Conservation (phyloP, 2,797 vertebrate genomes). For the Liasis olivaceus region DNA sequence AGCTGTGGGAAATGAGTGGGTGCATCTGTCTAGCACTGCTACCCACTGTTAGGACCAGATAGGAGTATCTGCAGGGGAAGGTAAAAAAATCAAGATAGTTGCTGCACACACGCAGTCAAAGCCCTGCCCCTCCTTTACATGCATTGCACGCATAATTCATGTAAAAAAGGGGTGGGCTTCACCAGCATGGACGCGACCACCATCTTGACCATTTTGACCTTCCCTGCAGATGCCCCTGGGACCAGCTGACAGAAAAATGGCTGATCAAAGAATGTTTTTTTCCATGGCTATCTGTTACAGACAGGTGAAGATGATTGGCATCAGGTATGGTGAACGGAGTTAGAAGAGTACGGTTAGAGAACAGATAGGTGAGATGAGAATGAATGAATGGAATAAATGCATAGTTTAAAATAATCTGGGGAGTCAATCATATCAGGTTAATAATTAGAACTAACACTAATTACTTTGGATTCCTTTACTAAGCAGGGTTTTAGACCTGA, state of each 20-base stretch:
- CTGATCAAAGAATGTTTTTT: neutral
- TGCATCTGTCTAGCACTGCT: neutral
- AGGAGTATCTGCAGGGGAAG: neutral
- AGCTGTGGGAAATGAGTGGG: neutral
- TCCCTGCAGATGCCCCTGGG: neutral
- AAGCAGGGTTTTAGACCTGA: neutral
- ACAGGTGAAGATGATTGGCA: neutral
- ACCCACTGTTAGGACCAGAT: neutral
- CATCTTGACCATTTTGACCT: neutral
- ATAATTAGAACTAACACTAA: neutral
- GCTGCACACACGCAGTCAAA: neutral
- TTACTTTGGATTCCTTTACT: neutral
- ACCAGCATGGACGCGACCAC: neutral
- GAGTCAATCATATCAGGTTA: neutral
- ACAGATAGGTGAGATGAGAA: neutral
- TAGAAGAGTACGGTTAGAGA: neutral
- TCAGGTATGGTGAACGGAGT: neutral
- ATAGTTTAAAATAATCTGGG: neutral
- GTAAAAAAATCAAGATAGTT: neutral
- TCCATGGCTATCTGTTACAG: neutral
- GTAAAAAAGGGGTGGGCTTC: neutral
- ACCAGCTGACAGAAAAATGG: neutral
- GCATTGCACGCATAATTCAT: neutral
- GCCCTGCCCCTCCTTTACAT: neutral
- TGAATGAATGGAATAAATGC: neutral